Evolutionary conservation across 2,113 vertebrate genomes (phyloP).

Genomic region (Sciurus niger): DNA sequence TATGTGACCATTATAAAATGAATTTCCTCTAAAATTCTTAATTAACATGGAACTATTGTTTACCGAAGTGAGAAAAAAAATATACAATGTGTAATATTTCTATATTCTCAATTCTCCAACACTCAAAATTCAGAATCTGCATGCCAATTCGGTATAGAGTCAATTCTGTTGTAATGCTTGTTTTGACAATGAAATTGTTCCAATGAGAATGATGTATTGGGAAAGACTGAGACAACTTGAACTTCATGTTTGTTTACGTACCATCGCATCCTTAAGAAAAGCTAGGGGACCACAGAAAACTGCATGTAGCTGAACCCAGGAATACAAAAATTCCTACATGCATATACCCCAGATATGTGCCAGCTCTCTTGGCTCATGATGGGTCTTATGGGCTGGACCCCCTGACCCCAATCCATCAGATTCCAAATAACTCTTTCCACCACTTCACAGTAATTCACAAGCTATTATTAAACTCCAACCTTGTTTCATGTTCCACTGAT

Average conservation of each 20-base stretch:
- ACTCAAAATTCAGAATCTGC: not conserved
- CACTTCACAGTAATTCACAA: not conserved
- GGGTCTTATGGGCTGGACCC: too few relatives aligned
- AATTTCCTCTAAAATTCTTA: not conserved
- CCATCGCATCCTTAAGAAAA: not conserved
- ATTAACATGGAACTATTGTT: not conserved
- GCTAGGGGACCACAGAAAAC: not conserved
- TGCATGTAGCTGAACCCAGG: not conserved
- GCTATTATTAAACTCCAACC: not conserved
- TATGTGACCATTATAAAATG: not conserved
- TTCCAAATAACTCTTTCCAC: not conserved
- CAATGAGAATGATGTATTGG: not conserved
- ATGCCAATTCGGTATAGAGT: not conserved
- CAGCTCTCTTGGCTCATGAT: not conserved
- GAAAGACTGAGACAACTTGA: not conserved
- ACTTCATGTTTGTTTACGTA: not conserved
- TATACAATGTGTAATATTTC: not conserved
- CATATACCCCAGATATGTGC: not conserved
- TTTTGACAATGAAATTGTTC: conserved; percentile 35
- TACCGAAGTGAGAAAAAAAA: not conserved
- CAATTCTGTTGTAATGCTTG: not conserved
- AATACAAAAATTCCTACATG: not conserved
- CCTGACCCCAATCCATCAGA: not conserved
- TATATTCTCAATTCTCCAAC: not conserved
- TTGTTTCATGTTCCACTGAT: not conserved